Conservation (phyloP, 1,140 invertebrate species). For the Atta colombica region DNA sequence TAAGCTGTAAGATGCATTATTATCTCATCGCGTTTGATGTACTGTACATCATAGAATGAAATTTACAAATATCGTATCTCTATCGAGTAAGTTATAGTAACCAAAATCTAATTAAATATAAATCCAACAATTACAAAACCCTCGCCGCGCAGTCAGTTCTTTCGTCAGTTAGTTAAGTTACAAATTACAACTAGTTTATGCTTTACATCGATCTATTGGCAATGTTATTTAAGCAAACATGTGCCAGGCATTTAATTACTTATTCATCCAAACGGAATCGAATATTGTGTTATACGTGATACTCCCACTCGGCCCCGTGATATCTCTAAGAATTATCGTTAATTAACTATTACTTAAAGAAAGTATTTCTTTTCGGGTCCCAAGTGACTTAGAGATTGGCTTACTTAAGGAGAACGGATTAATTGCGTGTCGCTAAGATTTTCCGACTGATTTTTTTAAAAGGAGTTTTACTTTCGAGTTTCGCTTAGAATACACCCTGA, state of each 20-base stretch:
- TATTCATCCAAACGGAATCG: conserved; percentile 56
- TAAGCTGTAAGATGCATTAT: conserved; percentile 44
- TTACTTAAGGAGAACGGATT: conserved; percentile 77
- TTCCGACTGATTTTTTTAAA: conserved; percentile 21
- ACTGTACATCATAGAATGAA: conserved; percentile 43
- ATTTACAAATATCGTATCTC: conserved; percentile 56
- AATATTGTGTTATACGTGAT: conserved; percentile 62
- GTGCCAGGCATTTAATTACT: conserved; percentile 54
- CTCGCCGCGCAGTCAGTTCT: conserved; percentile 55
- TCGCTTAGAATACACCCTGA: conserved; percentile 51
- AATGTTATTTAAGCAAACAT: conserved; percentile 37
- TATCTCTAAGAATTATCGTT: conserved; percentile 73
- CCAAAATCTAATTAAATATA: conserved; percentile 61
- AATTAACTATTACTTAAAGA: conserved; percentile 81
- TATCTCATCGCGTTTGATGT: conserved; percentile 23
- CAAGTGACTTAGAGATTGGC: conserved; percentile 80
- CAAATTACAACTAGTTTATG: conserved; percentile 52
- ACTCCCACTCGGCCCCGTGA: conserved; percentile 56
- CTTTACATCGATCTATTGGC: conserved; percentile 55
- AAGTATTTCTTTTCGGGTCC: conserved; percentile 81
- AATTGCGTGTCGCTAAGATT: conserved; percentile 66
- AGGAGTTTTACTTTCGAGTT: conserved; percentile 50
- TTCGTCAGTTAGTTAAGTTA: conserved; percentile 46
- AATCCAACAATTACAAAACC: conserved; percentile 54
- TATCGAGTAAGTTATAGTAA: conserved; percentile 45